These are phyloP conservation scores for Cerceris rybyensis DNA, from an alignment of 2,888 invertebrate species.

Conservation along the genomic window DNA sequence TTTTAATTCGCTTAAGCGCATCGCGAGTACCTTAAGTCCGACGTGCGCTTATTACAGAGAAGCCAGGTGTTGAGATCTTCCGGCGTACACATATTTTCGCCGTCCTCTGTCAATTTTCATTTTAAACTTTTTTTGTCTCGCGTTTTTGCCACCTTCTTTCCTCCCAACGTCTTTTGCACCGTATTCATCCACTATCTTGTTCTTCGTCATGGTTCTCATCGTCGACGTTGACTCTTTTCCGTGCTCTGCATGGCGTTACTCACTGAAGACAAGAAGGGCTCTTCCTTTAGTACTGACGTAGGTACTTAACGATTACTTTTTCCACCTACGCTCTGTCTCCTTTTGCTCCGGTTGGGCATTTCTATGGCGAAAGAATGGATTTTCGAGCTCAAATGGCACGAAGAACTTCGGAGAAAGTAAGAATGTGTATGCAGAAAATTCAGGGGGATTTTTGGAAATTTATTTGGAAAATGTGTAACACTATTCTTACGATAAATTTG, in stretches of 20 bases:
- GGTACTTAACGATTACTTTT: too few species aligned
- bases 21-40: conserved; percentile 43
- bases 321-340: too few species aligned
- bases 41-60: conserved; percentile 52
- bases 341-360: too few species aligned
- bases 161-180: not conserved
- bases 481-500: too few species aligned
- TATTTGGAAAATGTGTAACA: too few species aligned
- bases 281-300: not conserved
- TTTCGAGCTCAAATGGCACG: too few species aligned
- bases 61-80: conserved; percentile 60
- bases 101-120: conserved; percentile 68
- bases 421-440: too few species aligned
- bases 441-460: too few species aligned
- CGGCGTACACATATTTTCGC: conserved; percentile 62
- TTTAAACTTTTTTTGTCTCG: conserved; percentile 55
- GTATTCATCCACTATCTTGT: conserved; percentile 15
- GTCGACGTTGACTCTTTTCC: conserved; percentile 24
- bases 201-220: conserved; percentile 12
- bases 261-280: not conserved
- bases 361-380: too few species aligned
- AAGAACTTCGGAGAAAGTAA: too few species aligned
- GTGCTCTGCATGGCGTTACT: not conserved
- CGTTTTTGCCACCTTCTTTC: conserved; percentile 2
- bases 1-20: conserved; percentile 66